Evolutionary conservation across 2,113 vertebrate species (phyloP), one percentile per base, ranked within the genome.

Genomic region (Hyperopisus bebe): DNA sequence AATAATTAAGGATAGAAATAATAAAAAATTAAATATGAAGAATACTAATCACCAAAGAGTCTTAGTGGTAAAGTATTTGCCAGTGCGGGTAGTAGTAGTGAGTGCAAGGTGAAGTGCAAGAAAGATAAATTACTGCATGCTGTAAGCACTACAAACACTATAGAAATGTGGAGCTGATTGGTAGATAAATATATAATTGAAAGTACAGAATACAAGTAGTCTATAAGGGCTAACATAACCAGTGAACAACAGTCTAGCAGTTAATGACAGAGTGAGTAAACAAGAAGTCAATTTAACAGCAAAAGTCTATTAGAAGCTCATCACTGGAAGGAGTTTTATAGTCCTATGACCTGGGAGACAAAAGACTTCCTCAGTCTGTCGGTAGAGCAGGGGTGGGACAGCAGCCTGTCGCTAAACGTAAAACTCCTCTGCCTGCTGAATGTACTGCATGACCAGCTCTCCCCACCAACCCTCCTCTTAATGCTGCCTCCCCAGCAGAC

Each of bases 131-230:
- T 24, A 55, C 53, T 62, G 24, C 21, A 62, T 3, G 3, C 24
- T 62, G 24, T 8, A 62, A 62, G 21, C 19, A 62, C 90, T 90
- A 89, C 87, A 86, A 91, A 90, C 4, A 88, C 27, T 66, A 48
- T 17, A 62, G 10, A 77, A 51, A 77, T n/a, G 24, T 62, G 58
- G 9, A 62, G 19, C 5, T 62, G 19, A 62, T n/a, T 62, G 19
- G 55, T n/a, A n/a, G 55, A 62, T 62, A 58, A n/a, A n/a, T 58
- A 58, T n/a, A 58, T n/a, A n/a, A 62, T 10, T 62, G 24, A n/a
- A n/a, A 62, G 24, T n/a, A 62, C 58, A n/a, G 24, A 62, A 62
- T 24, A 58, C 55, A n/a, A 9, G 7, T 62, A 62, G 55, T 58
- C 1, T 58, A 3, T 58, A 55, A 55, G 15, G 53, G 53, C 17